These are phyloP conservation scores for Connochaetes taurinus DNA, from an alignment of 2,113 vertebrate species.

Conservation along the genomic window DNA sequence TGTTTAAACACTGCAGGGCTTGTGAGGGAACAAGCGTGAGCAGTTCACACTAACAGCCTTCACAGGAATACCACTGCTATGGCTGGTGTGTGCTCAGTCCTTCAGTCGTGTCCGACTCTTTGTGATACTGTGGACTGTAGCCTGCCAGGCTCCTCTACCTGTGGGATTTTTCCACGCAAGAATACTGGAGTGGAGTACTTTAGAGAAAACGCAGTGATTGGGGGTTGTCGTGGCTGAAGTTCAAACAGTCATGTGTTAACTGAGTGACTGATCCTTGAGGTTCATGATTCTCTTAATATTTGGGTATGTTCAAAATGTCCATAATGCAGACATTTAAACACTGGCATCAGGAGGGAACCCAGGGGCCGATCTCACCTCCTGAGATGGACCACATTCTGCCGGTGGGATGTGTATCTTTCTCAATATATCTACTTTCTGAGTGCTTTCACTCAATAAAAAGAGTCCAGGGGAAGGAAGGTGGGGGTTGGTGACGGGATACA, in stretches of 20 bases:
- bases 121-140: background rate
- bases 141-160: background rate
- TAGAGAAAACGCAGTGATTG: background rate
- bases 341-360: background rate
- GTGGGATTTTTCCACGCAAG: background rate
- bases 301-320: background rate
- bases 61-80: rapidly evolving
- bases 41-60: no score
- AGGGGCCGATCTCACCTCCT: background rate
- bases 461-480: no score
- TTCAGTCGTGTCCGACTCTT: background rate
- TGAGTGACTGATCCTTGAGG: background rate
- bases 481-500: background rate
- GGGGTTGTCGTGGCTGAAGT: background rate
- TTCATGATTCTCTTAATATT: background rate
- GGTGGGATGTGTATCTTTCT: background rate
- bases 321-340: background rate
- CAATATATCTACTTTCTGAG: background rate
- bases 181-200: background rate
- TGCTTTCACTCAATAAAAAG: background rate
- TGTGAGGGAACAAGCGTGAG: no score
- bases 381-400: background rate
- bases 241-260: background rate
- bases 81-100: background rate
- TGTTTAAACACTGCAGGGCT: background rate